Evolutionary conservation across 2,888 invertebrate genomes (phyloP), one percentile per base, ranked within the genome.

Genomic region (Trachelus stipa): DNA sequence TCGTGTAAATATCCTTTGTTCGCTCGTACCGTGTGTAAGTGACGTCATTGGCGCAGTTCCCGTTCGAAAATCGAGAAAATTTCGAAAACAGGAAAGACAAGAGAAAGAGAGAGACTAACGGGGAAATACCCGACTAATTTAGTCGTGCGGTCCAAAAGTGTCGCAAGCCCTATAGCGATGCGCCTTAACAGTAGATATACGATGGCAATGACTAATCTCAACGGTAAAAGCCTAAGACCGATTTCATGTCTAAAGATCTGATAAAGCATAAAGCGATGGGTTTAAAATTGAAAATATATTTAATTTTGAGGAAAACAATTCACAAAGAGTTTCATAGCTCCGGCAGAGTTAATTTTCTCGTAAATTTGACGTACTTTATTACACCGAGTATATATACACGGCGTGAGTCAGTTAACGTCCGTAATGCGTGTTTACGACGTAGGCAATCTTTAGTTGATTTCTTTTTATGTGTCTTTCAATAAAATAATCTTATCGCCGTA

Each of bases 51-150:
- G 40, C 23, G 40, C 40, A 40, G 40, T 40, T 40, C 40, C 23
- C 40, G 2, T 40, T 40, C 30, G 71, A 71, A 30, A 71, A 30
- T 33, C 71, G 71, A 33, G 31, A 33, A 71, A 71, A 71, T 33
- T 6, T 12, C 30, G 71, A 71, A 33, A 71, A 71, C 71, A 71
- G 33, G 71, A 71, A 71, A 33, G 30, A 71, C 71, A 31, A 31
- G 71, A 33, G 31, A 33, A 33, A 71, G 11, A 71, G 71, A 33
- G 33, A 31, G 30, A 34, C 74, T 73, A 73, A 73, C 74, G 74
- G 74, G 74, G 74, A 73, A 73, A 73, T 34, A 34, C 74, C 35
- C 34, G 74, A 34, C 74, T 73, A 73, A 73, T 33, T 73, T 35
- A 34, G 74, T 34, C 74, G 31, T 33, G 34, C 23, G n/a, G 35